These are phyloP conservation scores for Brenthis ino DNA, from an alignment of 2,888 invertebrate species.

Conservation along the genomic window DNA sequence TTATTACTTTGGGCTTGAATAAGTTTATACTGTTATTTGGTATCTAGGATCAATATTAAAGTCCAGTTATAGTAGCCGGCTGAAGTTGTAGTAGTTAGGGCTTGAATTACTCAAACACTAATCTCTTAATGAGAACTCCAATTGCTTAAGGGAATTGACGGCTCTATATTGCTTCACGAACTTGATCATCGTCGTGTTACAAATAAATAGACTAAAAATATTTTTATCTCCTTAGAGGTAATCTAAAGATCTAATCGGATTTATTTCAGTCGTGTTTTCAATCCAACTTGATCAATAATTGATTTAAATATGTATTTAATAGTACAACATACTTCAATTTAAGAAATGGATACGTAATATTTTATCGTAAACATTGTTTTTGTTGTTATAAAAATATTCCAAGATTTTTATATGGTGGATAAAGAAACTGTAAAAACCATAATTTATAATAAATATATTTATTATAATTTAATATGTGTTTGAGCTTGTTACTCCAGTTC, in stretches of 20 bases:
- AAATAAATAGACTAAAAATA: neutral
- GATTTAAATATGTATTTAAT: conserved; percentile 8
- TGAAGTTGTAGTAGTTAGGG: conserved; percentile 15
- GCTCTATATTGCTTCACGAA: conserved; percentile 16
- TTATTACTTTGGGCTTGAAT: neutral
- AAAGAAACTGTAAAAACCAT: too few species aligned
- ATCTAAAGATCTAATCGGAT: too few species aligned
- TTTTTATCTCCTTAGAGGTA: too few species aligned
- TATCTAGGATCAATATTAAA: neutral
- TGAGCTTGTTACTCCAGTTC: too few species aligned
- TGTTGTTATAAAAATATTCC: too few species aligned
- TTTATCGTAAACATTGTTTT: too few species aligned
- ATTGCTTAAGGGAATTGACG: conserved; percentile 25
- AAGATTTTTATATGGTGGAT: too few species aligned
- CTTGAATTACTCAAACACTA: conserved; percentile 26
- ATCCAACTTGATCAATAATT: neutral
- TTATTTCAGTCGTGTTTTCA: too few species aligned
- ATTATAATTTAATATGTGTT: too few species aligned
- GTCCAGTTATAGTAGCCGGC: conserved; percentile 5
- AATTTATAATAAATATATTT: too few species aligned
- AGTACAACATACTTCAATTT: neutral
- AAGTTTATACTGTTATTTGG: conserved; percentile 4
- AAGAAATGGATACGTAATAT: too few species aligned
- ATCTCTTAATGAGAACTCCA: conserved; percentile 24
- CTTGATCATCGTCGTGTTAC: conserved; percentile 9